These are phyloP conservation scores for Thamnophis elegans DNA, from an alignment of 2,797 vertebrate genomes.

Conservation along the genomic window DNA sequence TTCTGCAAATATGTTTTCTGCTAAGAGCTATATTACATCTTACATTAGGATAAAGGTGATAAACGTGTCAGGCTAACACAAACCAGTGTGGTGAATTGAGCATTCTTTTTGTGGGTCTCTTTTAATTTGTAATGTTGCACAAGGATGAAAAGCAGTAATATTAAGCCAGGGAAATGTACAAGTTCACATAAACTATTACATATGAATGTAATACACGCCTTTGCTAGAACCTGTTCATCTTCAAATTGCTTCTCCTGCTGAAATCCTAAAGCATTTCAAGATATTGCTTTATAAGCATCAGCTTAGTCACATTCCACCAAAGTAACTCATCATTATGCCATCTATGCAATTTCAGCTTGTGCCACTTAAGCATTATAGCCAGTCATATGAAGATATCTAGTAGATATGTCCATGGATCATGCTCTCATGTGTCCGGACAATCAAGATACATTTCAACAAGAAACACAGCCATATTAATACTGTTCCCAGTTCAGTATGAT, in stretches of 20 bases:
- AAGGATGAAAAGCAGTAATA: slow-evolving; percentile 96
- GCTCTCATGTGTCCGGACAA: slow-evolving; percentile 78
- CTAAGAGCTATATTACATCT: slow-evolving; percentile 90
- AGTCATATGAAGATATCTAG: slow-evolving; percentile 87
- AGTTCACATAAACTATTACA: slow-evolving; percentile 96
- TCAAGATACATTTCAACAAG: slow-evolving; percentile 95
- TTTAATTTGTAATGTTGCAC: slow-evolving; percentile 97
- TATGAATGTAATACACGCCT: slow-evolving; percentile 84
- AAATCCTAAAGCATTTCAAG: slow-evolving; percentile 89
- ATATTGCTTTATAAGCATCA: slow-evolving; percentile 85
- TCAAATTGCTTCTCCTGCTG: slow-evolving; percentile 76
- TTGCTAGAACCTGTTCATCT: slow-evolving; percentile 83
- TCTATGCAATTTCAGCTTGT: slow-evolving; percentile 84
- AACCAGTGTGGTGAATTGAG: slow-evolving; percentile 94
- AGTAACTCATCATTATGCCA: slow-evolving; percentile 89
- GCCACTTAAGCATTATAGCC: slow-evolving; percentile 88
- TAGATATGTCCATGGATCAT: slow-evolving; percentile 78
- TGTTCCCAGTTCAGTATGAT: slow-evolving; percentile 97
- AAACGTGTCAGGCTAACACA: slow-evolving; percentile 98
- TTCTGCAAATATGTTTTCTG: slow-evolving; percentile 99
- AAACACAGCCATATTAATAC: slow-evolving; percentile 98
- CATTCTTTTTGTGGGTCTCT: slow-evolving; percentile 94
- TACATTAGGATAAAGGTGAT: slow-evolving; percentile 96
- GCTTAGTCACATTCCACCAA: slow-evolving; percentile 84
- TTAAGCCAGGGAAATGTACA: slow-evolving; percentile 96